Conservation (phyloP, 2,888 invertebrate species). For the Germaria angustata region DNA sequence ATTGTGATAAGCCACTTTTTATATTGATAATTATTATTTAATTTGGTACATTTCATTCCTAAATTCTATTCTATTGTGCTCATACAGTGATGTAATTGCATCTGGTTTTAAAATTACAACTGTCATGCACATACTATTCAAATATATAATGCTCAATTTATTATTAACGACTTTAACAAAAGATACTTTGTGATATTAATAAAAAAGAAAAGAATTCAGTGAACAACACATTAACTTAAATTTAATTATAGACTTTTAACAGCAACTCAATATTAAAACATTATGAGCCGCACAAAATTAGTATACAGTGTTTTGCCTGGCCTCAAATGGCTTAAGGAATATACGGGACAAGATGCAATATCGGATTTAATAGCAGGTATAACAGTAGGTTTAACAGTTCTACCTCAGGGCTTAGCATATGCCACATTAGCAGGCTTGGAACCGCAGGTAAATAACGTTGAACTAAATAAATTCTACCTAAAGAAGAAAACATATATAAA, state of each 20-base stretch:
- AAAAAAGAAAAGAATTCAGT: constrained; percentile 8
- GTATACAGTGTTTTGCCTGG: constrained; percentile 75
- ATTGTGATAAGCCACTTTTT: not conserved
- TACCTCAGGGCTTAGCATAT: constrained; percentile 96
- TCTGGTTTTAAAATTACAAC: constrained; percentile 4
- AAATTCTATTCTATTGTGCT: not conserved
- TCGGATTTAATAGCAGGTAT: constrained; percentile 94
- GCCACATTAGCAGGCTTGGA: constrained; percentile 93
- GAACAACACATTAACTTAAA: not conserved
- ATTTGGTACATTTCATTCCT: not conserved
- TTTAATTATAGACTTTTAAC: constrained; percentile 1
- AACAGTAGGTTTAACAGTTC: constrained; percentile 94
- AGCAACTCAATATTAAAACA: constrained; percentile 14
- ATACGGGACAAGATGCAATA: constrained; percentile 87
- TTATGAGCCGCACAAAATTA: constrained; percentile 68
- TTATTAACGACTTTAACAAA: constrained; percentile 6
- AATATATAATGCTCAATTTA: not conserved
- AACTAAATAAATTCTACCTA: not conserved
- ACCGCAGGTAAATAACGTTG: constrained; percentile 84
- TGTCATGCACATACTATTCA: not conserved
- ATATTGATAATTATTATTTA: not conserved
- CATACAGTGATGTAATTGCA: constrained; percentile 14
- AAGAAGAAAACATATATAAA: not conserved
- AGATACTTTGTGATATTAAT: not conserved
- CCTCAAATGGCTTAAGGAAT: constrained; percentile 87